A percentile compares a stretch with the other conserved stretches of the same genome.
Conservation (phyloP, 1,140 invertebrate genomes). For the Globodera rostochiensis region DNA sequence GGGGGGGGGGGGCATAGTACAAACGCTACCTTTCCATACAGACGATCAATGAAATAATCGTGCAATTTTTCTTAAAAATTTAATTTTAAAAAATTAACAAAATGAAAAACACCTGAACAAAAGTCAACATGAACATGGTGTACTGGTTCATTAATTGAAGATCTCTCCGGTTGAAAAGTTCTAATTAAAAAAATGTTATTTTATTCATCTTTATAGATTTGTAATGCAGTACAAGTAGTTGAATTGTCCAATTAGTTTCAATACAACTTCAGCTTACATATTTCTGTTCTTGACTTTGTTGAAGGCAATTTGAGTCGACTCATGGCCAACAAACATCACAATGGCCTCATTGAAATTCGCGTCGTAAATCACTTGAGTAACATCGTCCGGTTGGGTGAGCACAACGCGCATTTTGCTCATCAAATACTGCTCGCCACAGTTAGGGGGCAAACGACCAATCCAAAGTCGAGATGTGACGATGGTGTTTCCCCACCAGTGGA, state of each 20-base stretch:
- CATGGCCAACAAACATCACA: slow-evolving; percentile 28
- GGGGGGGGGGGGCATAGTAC: too few species aligned
- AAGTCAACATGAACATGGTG: slow-evolving; percentile 34
- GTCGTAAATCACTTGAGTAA: slow-evolving; percentile 33
- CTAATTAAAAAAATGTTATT: slow-evolving; percentile 21
- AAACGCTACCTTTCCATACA: slow-evolving; percentile 14
- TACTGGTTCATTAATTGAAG: background rate
- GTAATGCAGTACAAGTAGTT: background rate
- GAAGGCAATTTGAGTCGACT: slow-evolving; percentile 29
- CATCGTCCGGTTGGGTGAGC: slow-evolving; percentile 23
- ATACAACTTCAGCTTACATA: slow-evolving; percentile 12
- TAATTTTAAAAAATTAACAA: background rate
- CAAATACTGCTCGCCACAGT: slow-evolving; percentile 32
- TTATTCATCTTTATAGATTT: background rate
- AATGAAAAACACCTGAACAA: slow-evolving; percentile 19
- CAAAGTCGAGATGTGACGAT: slow-evolving; percentile 34
- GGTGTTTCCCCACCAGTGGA: slow-evolving; percentile 25
- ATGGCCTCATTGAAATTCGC: slow-evolving; percentile 30
- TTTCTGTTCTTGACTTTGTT: slow-evolving; percentile 34
- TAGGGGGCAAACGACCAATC: slow-evolving; percentile 32
- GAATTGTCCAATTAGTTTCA: background rate
- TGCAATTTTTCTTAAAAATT: slow-evolving; percentile 29
- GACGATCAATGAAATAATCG: slow-evolving; percentile 33
- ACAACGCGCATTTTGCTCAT: slow-evolving; percentile 34
- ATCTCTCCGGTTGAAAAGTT: slow-evolving; percentile 31